These are phyloP conservation scores for Pseudopodoces humilis DNA, from an alignment of 2,113 vertebrate species.

Conservation along the genomic window DNA sequence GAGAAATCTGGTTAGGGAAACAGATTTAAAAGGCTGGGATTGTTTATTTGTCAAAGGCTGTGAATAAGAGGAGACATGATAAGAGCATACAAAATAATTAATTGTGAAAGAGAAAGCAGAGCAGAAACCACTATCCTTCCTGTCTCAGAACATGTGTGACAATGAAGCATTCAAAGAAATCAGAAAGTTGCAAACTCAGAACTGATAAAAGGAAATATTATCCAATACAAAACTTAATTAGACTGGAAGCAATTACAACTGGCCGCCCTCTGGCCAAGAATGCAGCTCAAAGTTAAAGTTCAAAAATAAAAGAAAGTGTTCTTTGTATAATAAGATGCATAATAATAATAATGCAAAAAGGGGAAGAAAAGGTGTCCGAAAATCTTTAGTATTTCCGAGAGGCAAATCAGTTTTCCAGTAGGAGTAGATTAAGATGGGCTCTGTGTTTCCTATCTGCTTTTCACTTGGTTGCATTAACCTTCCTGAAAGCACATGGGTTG, in stretches of 20 bases:
- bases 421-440: background rate
- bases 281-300: background rate
- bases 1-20: background rate
- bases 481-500: background rate
- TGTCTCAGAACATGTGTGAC: background rate
- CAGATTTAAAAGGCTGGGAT: background rate
- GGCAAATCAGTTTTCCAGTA: background rate
- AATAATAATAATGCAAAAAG: background rate
- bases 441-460: background rate
- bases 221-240: background rate
- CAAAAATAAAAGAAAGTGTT: background rate
- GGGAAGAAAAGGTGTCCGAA: background rate
- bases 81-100: background rate
- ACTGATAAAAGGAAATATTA: background rate
- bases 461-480: background rate
- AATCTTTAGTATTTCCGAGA: background rate
- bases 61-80: background rate
- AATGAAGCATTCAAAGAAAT: constrained; percentile 3
- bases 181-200: background rate
- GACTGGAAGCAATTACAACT: background rate
- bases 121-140: background rate
- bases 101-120: background rate
- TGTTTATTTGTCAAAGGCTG: constrained; percentile 1
- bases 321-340: background rate
- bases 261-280: background rate